phyloP scores from a whole-genome alignment of 2,888 invertebrate species.

The Cepaea hortensis region DNA sequence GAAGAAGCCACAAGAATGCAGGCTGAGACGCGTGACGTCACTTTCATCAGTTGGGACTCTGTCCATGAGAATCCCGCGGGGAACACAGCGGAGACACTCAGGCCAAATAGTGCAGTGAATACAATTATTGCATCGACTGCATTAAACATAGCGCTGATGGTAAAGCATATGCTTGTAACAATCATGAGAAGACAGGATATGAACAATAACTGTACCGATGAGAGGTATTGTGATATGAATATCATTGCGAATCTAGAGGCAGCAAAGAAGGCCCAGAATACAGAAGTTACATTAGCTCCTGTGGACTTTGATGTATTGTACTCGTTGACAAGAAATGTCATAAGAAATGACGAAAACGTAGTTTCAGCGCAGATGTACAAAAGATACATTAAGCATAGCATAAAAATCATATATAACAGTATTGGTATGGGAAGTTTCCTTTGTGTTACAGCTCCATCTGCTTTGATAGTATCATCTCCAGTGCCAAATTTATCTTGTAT shows the following conservation, averaged over 20 bases:
- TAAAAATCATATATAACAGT: constrained; percentile 64
- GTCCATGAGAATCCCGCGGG: constrained; percentile 76
- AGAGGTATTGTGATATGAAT: constrained; percentile 71
- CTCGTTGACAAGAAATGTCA: constrained; percentile 72
- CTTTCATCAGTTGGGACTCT: constrained; percentile 71
- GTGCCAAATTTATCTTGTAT: constrained; percentile 40
- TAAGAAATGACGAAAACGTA: constrained; percentile 73
- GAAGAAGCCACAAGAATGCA: constrained; percentile 73
- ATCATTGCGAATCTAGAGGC: constrained; percentile 73
- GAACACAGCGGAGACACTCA: constrained; percentile 76
- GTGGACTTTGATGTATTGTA: constrained; percentile 65
- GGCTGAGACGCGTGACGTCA: constrained; percentile 74
- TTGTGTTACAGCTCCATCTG: constrained; percentile 8
- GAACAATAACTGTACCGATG: constrained; percentile 58
- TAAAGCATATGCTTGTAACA: constrained; percentile 18
- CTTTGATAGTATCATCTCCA: constrained; percentile 32
- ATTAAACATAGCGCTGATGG: constrained; percentile 6
- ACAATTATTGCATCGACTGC: constrained; percentile 54
- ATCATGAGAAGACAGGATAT: constrained; percentile 35
- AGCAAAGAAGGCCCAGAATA: constrained; percentile 76
- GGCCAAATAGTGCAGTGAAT: constrained; percentile 61
- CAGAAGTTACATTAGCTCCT: constrained; percentile 71
- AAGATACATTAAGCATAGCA: constrained; percentile 71
- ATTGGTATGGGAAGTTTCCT: constrained; percentile 45
- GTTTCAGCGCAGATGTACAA: constrained; percentile 75